Percentiles rank a stretch among this genome's conserved stretches.
These are phyloP conservation scores for Prinia subflava DNA, from an alignment of 2,113 vertebrate genomes.

Conservation along the genomic window DNA sequence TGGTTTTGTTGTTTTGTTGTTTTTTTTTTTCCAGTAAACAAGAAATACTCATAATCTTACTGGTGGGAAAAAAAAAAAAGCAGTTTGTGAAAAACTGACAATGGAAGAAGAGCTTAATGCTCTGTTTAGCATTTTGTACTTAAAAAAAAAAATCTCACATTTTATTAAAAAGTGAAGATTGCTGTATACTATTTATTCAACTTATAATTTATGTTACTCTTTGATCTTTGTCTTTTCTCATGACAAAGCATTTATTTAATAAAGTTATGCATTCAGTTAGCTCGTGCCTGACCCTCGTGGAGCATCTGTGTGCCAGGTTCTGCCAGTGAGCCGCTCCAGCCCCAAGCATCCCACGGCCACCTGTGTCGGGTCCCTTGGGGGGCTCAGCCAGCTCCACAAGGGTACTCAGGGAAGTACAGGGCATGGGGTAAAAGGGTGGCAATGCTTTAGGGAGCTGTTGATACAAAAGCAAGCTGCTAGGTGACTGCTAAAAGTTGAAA, in stretches of 20 bases:
- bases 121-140: conserved; percentile 96
- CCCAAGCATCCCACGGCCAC: rapidly evolving
- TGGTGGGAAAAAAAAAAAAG: conserved; percentile 77
- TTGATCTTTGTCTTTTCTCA: conserved; percentile 98
- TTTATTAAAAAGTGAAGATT: conserved; percentile 98
- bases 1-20: conserved; percentile 12
- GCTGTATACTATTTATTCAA: conserved; percentile 99
- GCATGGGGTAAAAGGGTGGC: too few species aligned
- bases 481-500: neutral
- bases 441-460: neutral
- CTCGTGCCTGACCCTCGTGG: conserved; percentile 44
- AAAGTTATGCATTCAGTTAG: conserved; percentile 98
- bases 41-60: conserved; percentile 84
- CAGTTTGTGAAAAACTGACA: conserved; percentile 81
- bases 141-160: conserved; percentile 89
- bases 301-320: neutral
- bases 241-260: conserved; percentile 99
- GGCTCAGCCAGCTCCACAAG: neutral
- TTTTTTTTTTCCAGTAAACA: conserved; percentile 75
- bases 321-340: neutral
- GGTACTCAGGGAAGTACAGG: neutral
- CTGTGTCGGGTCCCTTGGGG: neutral
- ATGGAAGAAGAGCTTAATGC: conserved; percentile 83
- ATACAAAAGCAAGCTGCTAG: neutral
- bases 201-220: conserved; percentile 99